These are phyloP conservation scores for Eulacestoma nigropectus DNA, from an alignment of 2,113 vertebrate species.

Conservation along the genomic window DNA sequence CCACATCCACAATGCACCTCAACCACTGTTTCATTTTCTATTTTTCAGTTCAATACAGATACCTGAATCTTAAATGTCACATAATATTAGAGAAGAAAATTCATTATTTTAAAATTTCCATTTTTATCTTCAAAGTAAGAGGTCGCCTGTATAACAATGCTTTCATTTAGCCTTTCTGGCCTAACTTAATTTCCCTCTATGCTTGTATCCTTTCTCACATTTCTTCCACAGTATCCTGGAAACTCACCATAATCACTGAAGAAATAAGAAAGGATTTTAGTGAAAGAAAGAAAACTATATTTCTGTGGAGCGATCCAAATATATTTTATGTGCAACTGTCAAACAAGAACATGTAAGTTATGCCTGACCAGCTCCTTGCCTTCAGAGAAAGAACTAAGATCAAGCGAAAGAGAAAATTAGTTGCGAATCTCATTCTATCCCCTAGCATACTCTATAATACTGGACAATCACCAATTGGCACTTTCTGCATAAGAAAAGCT, in stretches of 20 bases:
- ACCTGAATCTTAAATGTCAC: not conserved
- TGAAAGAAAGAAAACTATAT: not conserved
- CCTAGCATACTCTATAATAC: not conserved
- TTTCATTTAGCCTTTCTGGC: not conserved
- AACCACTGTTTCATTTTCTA: not conserved
- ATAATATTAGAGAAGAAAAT: not conserved
- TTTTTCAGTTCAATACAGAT: not conserved
- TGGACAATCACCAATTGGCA: not conserved
- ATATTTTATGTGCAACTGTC: not conserved
- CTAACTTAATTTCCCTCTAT: not conserved
- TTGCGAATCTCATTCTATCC: constrained; percentile 26
- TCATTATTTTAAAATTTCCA: not conserved
- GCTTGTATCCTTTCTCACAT: not conserved
- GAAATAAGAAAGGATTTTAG: not conserved
- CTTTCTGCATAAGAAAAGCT: constrained; percentile 20
- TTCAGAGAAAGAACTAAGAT: not conserved
- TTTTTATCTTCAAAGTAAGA: not conserved
- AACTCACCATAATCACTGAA: not conserved
- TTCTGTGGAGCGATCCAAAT: not conserved
- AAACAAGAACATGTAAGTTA: not conserved
- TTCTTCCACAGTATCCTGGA: not conserved
- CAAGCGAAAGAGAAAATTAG: constrained; percentile 20
- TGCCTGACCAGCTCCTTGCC: not conserved
- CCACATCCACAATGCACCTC: not conserved
- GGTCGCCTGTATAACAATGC: not conserved